Conservation (phyloP, 2,888 invertebrate species). For the Sinhomidia bicolor region DNA sequence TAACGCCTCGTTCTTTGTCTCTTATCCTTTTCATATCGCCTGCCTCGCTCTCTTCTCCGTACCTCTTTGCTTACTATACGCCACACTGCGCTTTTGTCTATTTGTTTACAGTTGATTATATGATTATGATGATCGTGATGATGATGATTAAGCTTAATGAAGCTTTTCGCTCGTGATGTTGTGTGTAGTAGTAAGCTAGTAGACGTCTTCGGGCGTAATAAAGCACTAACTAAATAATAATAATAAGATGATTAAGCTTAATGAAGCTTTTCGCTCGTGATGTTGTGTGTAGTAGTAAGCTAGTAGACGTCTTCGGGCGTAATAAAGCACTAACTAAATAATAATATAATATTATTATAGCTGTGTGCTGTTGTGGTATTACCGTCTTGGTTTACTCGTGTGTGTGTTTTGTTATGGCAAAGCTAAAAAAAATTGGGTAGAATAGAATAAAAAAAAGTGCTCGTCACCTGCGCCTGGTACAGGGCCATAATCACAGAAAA, state of each 20-base stretch:
- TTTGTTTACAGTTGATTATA: slow-evolving; percentile 31
- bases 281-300: too few species aligned
- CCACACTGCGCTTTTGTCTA: slow-evolving; percentile 57
- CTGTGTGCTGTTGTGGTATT: neutral
- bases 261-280: slow-evolving; percentile 68
- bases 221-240: slow-evolving; percentile 32
- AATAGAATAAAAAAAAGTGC: slow-evolving; percentile 56
- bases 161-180: slow-evolving; percentile 61
- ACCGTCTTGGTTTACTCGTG: neutral
- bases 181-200: too few species aligned
- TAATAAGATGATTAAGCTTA: slow-evolving; percentile 55
- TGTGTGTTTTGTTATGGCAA: neutral
- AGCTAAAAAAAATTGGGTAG: neutral
- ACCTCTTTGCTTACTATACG: too few species aligned
- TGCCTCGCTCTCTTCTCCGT: neutral
- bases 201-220: slow-evolving; percentile 56
- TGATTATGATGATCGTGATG: slow-evolving; percentile 22
- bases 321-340: slow-evolving; percentile 47
- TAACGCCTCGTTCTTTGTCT: neutral
- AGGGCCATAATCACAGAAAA: slow-evolving; percentile 6
- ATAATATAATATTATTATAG: slow-evolving; percentile 21
- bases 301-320: slow-evolving; percentile 49
- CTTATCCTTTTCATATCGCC: too few species aligned
- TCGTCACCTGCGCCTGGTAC: slow-evolving; percentile 77
- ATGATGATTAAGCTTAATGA: slow-evolving; percentile 62